Evolutionary conservation across 2,888 invertebrate genomes (phyloP).

Genomic region (Clusia tigrina): DNA sequence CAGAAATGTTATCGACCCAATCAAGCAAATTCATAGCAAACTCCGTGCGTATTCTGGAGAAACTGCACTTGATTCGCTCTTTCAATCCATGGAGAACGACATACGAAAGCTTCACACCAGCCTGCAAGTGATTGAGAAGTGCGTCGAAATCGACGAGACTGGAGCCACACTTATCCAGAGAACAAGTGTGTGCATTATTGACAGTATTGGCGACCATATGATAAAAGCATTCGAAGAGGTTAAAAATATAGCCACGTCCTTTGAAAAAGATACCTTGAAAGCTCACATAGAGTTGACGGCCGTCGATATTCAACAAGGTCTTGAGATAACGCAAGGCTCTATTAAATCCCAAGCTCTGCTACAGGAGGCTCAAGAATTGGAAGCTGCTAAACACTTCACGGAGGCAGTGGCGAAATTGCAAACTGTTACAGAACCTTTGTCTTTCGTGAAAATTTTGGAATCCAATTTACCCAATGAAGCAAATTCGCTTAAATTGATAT

Average conservation of each 20-base stretch:
- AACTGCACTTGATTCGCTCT: conserved; percentile 61
- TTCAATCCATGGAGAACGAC: conserved; percentile 70
- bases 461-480: conserved; percentile 61
- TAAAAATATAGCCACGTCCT: conserved; percentile 64
- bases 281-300: conserved; percentile 65
- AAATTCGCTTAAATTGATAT: conserved; percentile 56
- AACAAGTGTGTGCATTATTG: conserved; percentile 73
- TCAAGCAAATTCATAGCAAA: conserved; percentile 72
- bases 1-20: conserved; percentile 70
- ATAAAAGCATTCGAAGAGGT: conserved; percentile 68
- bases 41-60: conserved; percentile 67
- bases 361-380: conserved; percentile 66
- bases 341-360: conserved; percentile 68
- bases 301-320: conserved; percentile 66
- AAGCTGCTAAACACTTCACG: conserved; percentile 61
- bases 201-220: conserved; percentile 69
- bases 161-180: conserved; percentile 74
- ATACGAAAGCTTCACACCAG: conserved; percentile 73
- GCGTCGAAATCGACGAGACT: conserved; percentile 73
- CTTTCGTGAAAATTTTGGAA: conserved; percentile 58
- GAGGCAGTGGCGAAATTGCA: conserved; percentile 61
- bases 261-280: conserved; percentile 65
- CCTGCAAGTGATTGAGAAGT: conserved; percentile 73
- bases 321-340: conserved; percentile 67
- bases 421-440: conserved; percentile 50